Evolutionary conservation across 2,888 invertebrate species (phyloP), one percentile per base, ranked within the genome.

Genomic region (Tinea trinotella): DNA sequence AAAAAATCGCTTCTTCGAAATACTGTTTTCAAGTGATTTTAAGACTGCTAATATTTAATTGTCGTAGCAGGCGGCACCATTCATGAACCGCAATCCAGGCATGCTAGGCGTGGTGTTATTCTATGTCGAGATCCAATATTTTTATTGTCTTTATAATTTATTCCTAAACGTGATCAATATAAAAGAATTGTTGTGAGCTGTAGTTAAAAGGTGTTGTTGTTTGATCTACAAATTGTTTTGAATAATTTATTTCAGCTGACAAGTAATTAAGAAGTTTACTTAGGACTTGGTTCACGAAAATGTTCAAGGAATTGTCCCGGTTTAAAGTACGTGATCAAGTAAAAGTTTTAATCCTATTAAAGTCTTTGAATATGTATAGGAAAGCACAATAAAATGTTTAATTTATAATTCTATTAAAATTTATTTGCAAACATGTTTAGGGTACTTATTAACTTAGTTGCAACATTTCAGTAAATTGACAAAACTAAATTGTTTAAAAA

Each of bases 181-280:
- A 30, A 40, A 40, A 40, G 40, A 40, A 40, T 24, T 7, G 24
- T 9, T 9, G 24, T 24, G 9, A 40, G 40, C 13, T 40, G 12
- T 15, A 15, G 40, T 40, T 24, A 7, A 40, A 40, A 40, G 35
- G 35, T 40, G 40, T 17, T 24, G 30, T 49, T 55, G 68, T 70
- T 71, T 68, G 65, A 70, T 68, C 66, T 65, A 60, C 66, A 70
- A 70, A 75, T 73, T 76, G 72, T 75, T 71, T 71, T 70, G 72
- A 76, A 76, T 76, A 71, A 75, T 72, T 75, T 72, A 76, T 75
- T 72, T 72, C 65, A 70, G 69, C 74, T 71, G 68, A 71, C 66
- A 72, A 72, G 71, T 75, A 74, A 74, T 74, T 75, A 70, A 65
- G 62, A 69, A 76, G 69, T 77, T 77, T 71, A 67, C 68, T 68